These are phyloP conservation scores for Eurois occulta DNA, from an alignment of 2,888 invertebrate genomes.

Conservation along the genomic window DNA sequence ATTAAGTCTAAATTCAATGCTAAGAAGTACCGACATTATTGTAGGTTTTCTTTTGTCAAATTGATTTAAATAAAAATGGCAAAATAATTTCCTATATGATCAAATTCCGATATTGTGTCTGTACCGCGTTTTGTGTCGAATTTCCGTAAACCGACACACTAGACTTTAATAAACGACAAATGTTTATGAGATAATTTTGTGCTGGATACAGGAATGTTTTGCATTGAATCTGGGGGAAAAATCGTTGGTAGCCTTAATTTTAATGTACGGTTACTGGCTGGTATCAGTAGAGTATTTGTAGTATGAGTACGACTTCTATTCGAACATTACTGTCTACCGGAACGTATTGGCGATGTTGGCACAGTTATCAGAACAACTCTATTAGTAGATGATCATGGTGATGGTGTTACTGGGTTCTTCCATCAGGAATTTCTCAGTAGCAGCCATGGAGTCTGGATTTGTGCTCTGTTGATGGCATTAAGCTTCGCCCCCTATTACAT, in stretches of 20 bases:
- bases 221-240: neutral
- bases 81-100: constrained; percentile 12
- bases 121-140: neutral
- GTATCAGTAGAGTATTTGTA: neutral
- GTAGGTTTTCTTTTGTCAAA: constrained; percentile 14
- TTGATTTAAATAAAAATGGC: constrained; percentile 17
- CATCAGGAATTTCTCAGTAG: too few species aligned
- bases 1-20: neutral
- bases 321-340: neutral
- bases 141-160: constrained; percentile 3
- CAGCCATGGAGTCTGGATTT: too few species aligned
- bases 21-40: neutral
- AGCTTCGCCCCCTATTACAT: too few species aligned
- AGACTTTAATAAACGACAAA: neutral
- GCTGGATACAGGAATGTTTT: neutral
- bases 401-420: too few species aligned
- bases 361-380: too few species aligned
- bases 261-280: too few species aligned
- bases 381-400: too few species aligned
- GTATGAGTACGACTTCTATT: neutral
- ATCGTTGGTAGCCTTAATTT: neutral
- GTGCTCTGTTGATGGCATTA: too few species aligned
- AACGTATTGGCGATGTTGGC: too few species aligned
- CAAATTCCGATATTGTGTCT: constrained; percentile 10
- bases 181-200: neutral